Base-by-base conservation (phyloP, 1,140 invertebrate genomes). In the fruit fly (Drosophila melanogaster) region DNA sequence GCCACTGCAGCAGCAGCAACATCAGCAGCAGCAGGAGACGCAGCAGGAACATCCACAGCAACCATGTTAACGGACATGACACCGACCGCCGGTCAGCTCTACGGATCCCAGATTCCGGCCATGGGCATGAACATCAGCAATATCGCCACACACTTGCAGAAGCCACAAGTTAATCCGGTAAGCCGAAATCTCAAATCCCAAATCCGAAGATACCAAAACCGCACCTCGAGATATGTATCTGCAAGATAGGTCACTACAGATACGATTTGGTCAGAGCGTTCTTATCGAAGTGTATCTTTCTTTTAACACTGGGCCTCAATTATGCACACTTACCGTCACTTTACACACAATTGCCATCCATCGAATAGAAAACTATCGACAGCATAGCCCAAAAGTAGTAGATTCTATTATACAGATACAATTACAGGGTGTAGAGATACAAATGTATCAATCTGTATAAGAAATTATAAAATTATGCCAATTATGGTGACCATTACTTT, bases 1-100 rank as follows among this genome's bases (percentile, higher is more conserved):
- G 30, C 30, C 30, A 30, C 30, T 30, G 30, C 30, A 10, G 30
- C 30, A 30, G 10, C 58, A 51, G 49, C 54, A 57, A 14, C 56
- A 56, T 10, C 41, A 10, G 14, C 62, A 60, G 11, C 67, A 64
- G 12, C 60, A 73, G 19, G 19, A 22, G 19, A 2, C 19, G 26
- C 71, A 69, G 26, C 81, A 54, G 40, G 53, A 51, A 33, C 49
- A 66, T 44, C 79, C 33, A 38, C 62, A 33, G 47, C 73, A 47
- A 92, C 90, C 57, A 94, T 94, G 93, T 86, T 94, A 71, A 94
- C 93, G 58, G 93, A 94, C 90, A 93, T 94, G 93, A 93, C 93
- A 67, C 93, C 93, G 72, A 93, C 93, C 72, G 93, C 93, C 72
- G 93, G 93, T 46, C 93, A 94, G 85, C 90, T 94, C 53, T 94